phyloP scores from a whole-genome alignment of 2,113 vertebrate species.

The Clupea harengus region DNA sequence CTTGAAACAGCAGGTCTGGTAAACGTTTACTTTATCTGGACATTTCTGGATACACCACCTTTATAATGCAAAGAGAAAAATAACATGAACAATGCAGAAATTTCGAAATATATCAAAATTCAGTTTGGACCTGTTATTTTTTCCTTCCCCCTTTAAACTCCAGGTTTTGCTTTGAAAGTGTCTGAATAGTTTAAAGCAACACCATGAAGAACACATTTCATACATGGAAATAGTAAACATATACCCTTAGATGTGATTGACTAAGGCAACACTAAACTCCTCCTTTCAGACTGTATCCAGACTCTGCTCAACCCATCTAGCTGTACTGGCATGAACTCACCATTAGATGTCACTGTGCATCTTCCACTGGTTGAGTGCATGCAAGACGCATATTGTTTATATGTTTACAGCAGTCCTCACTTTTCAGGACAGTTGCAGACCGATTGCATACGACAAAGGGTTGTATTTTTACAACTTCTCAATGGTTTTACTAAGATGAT shows the following conservation, averaged over 20 bases:
- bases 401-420: not conserved
- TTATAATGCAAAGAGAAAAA: no score
- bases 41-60: no score
- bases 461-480: not conserved
- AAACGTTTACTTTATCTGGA: no score
- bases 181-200: no score
- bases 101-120: no score
- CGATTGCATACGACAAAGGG: not conserved
- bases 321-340: not conserved
- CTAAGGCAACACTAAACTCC: not conserved
- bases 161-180: no score
- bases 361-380: not conserved
- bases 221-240: not conserved
- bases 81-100: no score
- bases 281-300: not conserved
- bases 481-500: not conserved
- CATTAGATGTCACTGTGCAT: conserved; percentile 52
- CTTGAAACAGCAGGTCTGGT: no score
- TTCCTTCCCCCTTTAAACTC: no score
- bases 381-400: not conserved
- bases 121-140: no score
- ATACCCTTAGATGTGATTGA: not conserved
- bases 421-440: not conserved
- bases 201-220: not conserved
- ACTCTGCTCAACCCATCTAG: not conserved